Base-by-base conservation (phyloP, 2,888 invertebrate genomes). In the Pachymerium ferrugineum region DNA sequence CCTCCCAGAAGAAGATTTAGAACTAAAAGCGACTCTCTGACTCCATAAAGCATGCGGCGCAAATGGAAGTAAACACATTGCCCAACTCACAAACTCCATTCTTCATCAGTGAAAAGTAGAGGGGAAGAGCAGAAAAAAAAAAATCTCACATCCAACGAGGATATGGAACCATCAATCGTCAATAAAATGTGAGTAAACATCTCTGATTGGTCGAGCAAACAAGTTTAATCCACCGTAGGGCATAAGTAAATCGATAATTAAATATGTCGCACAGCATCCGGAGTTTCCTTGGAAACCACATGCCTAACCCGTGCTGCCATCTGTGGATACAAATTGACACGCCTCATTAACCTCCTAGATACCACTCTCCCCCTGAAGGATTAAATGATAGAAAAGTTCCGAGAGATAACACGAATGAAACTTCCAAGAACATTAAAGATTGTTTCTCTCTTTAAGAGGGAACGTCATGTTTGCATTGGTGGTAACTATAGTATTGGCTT, bases 161-260 rank as follows among this genome's bases (percentile, higher is more conserved):
- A 54, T 25, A 22, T 54, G 25, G 25, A 54, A 54, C 54, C 22
- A 54, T 47, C 47, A 47, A 47, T 47, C 22, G 47, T 8, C 54
- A 54, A 54, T 54, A 25, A 54, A 54, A n/a, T 54, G 54, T 14
- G 54, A 54, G 54, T 54, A 54, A 54, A 54, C 54, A 54, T 25
- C 28, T 54, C 54, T 25, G 54, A 54, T 54, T 54, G 54, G 54
- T 25, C 25, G 25, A 54, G 12, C 54, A 54, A 54, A 54, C 54
- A 54, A 54, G 25, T 19, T 54, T 54, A 54, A 54, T 54, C 54
- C 54, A 54, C 54, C 14, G 54, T 54, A 25, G 54, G 54, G 14
- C 54, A 54, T 25, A 54, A 22, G 54, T 54, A 54, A 54, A 54
- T 54, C 54, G 28, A 54, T 54, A 22, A 54, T 54, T 54, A 54